Conservation (phyloP, 2,113 vertebrate species). For the Hippocampus comes region DNA sequence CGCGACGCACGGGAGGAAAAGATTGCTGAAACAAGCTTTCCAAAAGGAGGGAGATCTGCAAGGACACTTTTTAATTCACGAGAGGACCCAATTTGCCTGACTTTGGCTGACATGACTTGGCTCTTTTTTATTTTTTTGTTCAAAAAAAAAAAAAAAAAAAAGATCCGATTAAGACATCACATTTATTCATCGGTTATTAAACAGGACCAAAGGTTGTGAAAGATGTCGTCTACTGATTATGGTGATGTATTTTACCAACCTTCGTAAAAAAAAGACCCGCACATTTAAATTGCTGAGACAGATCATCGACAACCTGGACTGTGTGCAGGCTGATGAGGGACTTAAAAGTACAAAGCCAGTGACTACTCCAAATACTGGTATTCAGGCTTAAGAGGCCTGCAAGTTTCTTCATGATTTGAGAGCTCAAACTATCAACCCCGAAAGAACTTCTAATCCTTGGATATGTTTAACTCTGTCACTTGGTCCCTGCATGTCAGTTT, state of each 20-base stretch:
- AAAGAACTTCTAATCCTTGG: neutral
- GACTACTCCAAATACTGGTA: neutral
- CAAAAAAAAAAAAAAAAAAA: neutral
- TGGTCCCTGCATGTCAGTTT: neutral
- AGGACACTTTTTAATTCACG: conserved; percentile 46
- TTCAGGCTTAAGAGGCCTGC: neutral
- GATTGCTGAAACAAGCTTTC: conserved; percentile 58
- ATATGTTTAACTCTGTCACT: neutral
- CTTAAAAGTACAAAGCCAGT: neutral
- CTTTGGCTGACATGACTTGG: conserved; percentile 10
- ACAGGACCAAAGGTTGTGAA: neutral
- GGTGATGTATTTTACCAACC: neutral
- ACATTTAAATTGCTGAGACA: neutral
- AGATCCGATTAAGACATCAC: conserved; percentile 1
- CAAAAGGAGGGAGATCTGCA: conserved; percentile 26
- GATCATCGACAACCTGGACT: neutral
- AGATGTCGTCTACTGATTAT: neutral
- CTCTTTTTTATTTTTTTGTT: conserved; percentile 1
- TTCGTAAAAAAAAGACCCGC: neutral
- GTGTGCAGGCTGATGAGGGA: neutral
- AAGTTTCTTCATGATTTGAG: neutral
- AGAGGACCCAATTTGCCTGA: conserved; percentile 34
- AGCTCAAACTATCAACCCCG: neutral
- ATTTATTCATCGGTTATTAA: neutral
- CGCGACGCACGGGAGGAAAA: conserved; percentile 42